Base-by-base conservation (phyloP, 2,888 invertebrate genomes). In the Neria commutata region DNA sequence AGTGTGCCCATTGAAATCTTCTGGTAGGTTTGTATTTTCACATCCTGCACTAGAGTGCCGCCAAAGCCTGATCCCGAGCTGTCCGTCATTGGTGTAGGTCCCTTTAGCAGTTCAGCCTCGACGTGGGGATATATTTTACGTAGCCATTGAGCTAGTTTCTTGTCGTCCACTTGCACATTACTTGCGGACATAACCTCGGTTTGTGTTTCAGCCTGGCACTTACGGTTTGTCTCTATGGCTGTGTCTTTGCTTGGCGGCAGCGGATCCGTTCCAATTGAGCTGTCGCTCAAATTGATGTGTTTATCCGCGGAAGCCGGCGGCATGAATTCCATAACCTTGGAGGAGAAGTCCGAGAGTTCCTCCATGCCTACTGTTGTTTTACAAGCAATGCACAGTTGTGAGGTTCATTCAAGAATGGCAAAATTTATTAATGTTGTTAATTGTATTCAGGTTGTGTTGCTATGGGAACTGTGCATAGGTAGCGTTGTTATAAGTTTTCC, bases 291-390 rank as follows among this genome's bases (percentile, higher is more conserved):
- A 10, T 74, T 73, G 46, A 75, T 76, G 29, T 71, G 67, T 60
- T 78, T 83, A 62, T 81, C 83, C 6, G 77, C 68, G 58, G 77
- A 80, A 75, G 81, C 82, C 29, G 80, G 78, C 1, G 85, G 83
- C 54, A 78, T 81, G 72, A 85, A 85, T 51, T 84, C 85, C 19
- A 84, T 78, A 55, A 83, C 80, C 40, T 82, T 82, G 11, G 81
- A 81, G 25, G 80, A 81, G 67, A 80, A 82, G 55, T 82, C 79
- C 37, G 77, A 78, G 59, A 85, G 82, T 70, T 84, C 84, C 50
- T 79, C 81, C 80, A 81, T 81, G 2, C 19, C 14, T n/a, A n/a
- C n/a, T n/a, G n/a, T n/a, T n/a, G n/a, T n/a, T n/a, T n/a, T n/a
- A n/a, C n/a, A n/a, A n/a, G n/a, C n/a, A n/a, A n/a, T n/a, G n/a